Base-by-base conservation (phyloP, 1,140 invertebrate species). In the Sycophaga agraensis region DNA sequence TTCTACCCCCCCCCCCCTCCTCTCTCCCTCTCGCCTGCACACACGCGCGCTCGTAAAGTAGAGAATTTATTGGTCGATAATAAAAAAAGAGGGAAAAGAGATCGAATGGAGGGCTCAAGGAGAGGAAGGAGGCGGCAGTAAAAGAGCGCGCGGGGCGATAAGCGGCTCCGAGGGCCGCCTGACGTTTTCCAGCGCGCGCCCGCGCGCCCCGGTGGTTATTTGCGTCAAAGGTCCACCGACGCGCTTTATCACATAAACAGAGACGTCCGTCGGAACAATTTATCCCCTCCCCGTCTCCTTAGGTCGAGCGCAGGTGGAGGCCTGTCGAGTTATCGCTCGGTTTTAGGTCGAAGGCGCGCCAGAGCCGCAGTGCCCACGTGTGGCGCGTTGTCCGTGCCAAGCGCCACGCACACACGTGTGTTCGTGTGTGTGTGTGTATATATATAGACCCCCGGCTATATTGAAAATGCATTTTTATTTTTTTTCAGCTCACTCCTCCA, bases 21-120 rank as follows among this genome's bases (percentile, higher is more conserved):
- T n/a, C n/a, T n/a, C n/a, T n/a, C n/a, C n/a, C n/a, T n/a, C n/a
- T n/a, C n/a, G n/a, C n/a, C n/a, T n/a, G n/a, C n/a, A n/a, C n/a
- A n/a, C n/a, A 8, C 9, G 17, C 5, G 16, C 19, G 40, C 22
- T 54, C 31, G 42, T 54, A 54, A 60, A 46, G 12, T 35, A 60
- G n/a, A 35, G 12, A 62, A 55, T 61, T 61, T 61, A 55, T 54
- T 48, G 42, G 31, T 31, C 26, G 53, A 55, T 40, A 62, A 37
- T 49, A 62, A 48, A 46, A 51, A 46, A 34, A 21, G 11, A 39
- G 37, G 22, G n/a, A 43, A 24, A 55, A 49, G 46, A 21, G n/a
- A 34, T 4, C 14, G 4, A 37, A 9, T 7, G 28, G 22, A 39
- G 34, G 45, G 37, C 21, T 40, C 22, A 16, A 31, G 35, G 17